Base-by-base conservation (phyloP, 2,797 vertebrate genomes). In the Notoglanidium macrostoma region DNA sequence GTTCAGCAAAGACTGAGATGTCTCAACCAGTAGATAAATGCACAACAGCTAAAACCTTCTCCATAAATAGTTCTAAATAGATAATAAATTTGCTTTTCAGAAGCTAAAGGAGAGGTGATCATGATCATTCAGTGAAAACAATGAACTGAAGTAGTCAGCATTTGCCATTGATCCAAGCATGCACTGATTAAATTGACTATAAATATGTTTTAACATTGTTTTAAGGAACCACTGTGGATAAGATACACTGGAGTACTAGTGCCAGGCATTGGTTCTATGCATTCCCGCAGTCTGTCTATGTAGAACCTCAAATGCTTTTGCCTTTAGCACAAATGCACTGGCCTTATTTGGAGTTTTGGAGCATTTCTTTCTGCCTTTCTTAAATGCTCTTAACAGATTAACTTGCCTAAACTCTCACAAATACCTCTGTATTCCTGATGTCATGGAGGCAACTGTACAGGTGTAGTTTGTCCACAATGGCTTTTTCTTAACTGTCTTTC, bases 201-300 rank as follows among this genome's bases (percentile, higher is more conserved):
- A 83, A 0, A 83, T 32, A 65, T 26, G 32, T 72, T 77, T 84
- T 23, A 68, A n/a, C 61, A 17, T 73, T 74, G 63, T 83, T 73
- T 70, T 67, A 77, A 21, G 40, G 68, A 55, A 77, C 29, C 87
- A 82, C 87, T 88, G 84, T 85, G 87, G 68, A 83, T 70, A 70
- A 67, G 15, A 77, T 91, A 86, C 88, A 88, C 89, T 89, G 67
- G 90, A 87, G 83, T 92, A 92, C 89, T 68, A 88, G 87, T 93
- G 92, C 91, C 89, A 94, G 92, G 90, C 92, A 92, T 93, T 87
- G 85, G 94, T 93, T 94, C 95, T 96, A 96, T 96, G 95, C 95
- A 96, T 95, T 94, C 93, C 94, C 92, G 86, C 92, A 93, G 90
- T 89, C 59, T 88, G 89, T 82, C 63, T 83, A 92, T 92, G 91